Conservation (phyloP, 2,797 vertebrate species). For the Oryzias sinensis region DNA sequence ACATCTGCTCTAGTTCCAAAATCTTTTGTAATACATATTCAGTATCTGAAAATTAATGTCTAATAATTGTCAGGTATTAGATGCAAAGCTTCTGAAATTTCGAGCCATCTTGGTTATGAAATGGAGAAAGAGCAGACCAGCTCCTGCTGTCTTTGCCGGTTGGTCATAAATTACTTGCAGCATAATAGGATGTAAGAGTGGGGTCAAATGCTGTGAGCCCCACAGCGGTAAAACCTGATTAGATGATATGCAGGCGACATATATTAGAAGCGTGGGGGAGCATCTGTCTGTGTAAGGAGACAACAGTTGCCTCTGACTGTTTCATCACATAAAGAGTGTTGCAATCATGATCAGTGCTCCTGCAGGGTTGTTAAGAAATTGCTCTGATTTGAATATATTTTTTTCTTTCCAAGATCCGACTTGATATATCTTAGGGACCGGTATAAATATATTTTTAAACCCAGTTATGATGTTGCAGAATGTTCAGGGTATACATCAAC, state of each 20-base stretch:
- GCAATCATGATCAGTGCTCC: constrained; percentile 3
- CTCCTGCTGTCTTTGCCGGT: constrained; percentile 12
- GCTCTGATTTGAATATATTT: constrained; percentile 1
- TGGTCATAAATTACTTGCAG: constrained; percentile 50
- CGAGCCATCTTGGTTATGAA: too few relatives aligned
- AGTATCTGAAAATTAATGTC: neutral
- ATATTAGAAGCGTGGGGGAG: constrained; percentile 4
- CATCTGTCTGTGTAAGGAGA: constrained; percentile 17
- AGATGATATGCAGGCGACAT: constrained; percentile 62
- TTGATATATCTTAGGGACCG: too few relatives aligned
- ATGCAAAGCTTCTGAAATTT: neutral
- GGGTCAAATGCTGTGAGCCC: constrained; percentile 53
- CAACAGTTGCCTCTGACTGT: constrained; percentile 12
- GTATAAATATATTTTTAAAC: too few relatives aligned
- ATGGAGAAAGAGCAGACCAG: constrained; percentile 10
- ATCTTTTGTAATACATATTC: neutral
- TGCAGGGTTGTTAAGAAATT: neutral
- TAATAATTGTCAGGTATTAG: neutral
- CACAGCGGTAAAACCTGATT: constrained; percentile 45
- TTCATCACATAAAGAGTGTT: constrained; percentile 3
- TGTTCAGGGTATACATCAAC: too few relatives aligned
- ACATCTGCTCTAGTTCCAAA: too few relatives aligned
- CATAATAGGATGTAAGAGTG: constrained; percentile 43
- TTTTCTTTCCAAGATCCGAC: too few relatives aligned
- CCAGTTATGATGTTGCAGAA: too few relatives aligned